These are phyloP conservation scores for Labroides dimidiatus DNA, from an alignment of 2,797 vertebrate species.

Conservation along the genomic window DNA sequence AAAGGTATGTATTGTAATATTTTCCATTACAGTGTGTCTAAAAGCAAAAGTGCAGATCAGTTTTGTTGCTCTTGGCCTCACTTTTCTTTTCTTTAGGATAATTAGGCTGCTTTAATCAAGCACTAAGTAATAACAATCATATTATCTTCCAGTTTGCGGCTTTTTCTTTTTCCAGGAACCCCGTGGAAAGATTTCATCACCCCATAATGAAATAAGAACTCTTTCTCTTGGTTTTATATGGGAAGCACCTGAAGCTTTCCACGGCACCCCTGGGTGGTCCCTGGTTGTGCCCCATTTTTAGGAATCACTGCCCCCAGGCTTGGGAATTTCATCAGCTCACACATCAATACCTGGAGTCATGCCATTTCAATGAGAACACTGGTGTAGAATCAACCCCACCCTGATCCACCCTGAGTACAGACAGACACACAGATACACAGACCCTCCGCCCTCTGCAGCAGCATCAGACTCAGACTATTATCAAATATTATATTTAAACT, in stretches of 20 bases:
- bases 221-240: not conserved
- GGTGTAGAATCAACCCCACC: conserved; percentile 60
- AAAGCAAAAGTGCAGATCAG: not conserved
- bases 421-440: conserved; percentile 3
- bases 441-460: conserved; percentile 14
- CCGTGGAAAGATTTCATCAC: conserved; percentile 35
- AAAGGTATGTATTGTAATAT: not conserved
- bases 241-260: conserved; percentile 27
- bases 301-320: conserved; percentile 31
- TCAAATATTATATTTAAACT: not conserved
- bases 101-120: not conserved
- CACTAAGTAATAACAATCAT: not conserved
- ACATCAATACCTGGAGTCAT: conserved; percentile 47
- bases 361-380: conserved; percentile 57
- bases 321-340: conserved; percentile 50
- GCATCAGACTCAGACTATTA: conserved; percentile 33
- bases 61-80: not conserved
- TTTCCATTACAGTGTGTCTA: not conserved
- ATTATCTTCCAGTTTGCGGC: not conserved
- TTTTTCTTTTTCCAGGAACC: not conserved
- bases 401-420: conserved; percentile 37
- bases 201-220: conserved; percentile 26
- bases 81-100: not conserved
- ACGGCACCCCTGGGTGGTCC: conserved; percentile 40
- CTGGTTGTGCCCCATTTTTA: conserved; percentile 2